phyloP scores from a whole-genome alignment of 2,113 vertebrate genomes.

The Acanthisitta chloris region DNA sequence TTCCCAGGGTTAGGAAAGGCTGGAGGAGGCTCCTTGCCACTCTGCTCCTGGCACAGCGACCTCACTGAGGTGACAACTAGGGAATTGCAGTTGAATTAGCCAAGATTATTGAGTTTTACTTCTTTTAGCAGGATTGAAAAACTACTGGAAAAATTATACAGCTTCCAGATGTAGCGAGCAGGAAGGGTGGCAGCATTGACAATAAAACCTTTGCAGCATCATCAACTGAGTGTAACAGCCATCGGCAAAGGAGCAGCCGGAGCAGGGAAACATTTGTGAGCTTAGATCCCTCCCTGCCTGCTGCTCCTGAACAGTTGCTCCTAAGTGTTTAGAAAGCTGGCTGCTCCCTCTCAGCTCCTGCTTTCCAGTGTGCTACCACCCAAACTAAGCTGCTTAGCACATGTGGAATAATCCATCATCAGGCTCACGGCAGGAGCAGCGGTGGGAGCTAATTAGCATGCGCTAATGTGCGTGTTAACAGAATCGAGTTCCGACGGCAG shows the following conservation, averaged over 20 bases:
- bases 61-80: rapidly evolving
- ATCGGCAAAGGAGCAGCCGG: neutral
- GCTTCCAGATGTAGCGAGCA: rapidly evolving
- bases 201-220: neutral
- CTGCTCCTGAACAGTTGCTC: neutral
- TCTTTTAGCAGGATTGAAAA: neutral
- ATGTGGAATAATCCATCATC: neutral
- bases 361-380: neutral
- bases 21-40: neutral
- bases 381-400: neutral
- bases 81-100: rapidly evolving
- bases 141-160: rapidly evolving
- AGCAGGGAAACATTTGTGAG: neutral
- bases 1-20: neutral
- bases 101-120: neutral
- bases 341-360: neutral
- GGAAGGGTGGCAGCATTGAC: rapidly evolving
- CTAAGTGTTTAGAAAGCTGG: neutral
- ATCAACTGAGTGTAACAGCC: rapidly evolving
- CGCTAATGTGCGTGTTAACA: neutral
- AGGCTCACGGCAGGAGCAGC: neutral
- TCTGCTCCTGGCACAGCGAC: neutral
- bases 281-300: neutral
- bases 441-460: neutral
- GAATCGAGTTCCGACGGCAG: neutral